Percentiles rank a stretch among this genome's conserved stretches.
phyloP scores from a whole-genome alignment of 2,113 vertebrate genomes.

The Clarias macrocephalus region DNA sequence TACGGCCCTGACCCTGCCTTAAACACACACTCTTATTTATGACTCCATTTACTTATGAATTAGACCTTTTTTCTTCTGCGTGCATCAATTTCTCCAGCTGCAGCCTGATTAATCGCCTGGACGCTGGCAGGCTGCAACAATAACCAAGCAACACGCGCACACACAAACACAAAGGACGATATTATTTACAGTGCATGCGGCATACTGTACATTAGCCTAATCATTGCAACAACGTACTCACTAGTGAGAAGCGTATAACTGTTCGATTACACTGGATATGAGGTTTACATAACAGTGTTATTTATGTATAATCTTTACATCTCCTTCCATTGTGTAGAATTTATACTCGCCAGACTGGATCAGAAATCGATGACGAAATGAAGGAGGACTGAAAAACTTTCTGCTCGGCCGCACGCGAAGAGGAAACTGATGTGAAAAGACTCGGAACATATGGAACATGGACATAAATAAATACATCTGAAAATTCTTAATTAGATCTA shows the following conservation, averaged over 20 bases:
- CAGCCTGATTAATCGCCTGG: conserved; percentile 66
- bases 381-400: neutral
- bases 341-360: neutral
- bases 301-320: neutral
- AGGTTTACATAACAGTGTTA: neutral
- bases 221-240: neutral
- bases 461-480: neutral
- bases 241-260: neutral
- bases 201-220: neutral
- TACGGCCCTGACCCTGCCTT: conserved; percentile 53
- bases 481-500: neutral
- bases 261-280: neutral
- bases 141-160: neutral
- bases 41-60: conserved; percentile 74
- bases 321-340: neutral
- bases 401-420: neutral
- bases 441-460: neutral
- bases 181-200: neutral
- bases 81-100: conserved; percentile 67
- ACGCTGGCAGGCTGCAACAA: conserved; percentile 23
- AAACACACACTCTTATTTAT: conserved; percentile 71
- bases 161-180: neutral
- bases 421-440: neutral
- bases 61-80: conserved; percentile 71
- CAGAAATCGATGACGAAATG: neutral